Base-by-base conservation (phyloP, 2,113 vertebrate species). In the Dicaeum eximium region DNA sequence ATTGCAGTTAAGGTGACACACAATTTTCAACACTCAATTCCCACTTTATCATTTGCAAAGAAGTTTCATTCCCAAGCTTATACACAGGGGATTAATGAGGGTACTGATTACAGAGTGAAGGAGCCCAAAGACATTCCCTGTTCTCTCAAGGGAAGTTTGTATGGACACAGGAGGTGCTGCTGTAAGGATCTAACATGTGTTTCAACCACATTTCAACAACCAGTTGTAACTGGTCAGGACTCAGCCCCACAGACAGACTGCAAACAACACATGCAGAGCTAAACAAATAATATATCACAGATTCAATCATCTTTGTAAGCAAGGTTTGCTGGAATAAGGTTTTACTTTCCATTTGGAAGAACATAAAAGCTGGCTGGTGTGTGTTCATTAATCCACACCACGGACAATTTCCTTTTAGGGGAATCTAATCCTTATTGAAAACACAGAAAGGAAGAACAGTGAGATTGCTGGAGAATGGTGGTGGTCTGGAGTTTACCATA, bases 291-390 rank as follows among this genome's bases (percentile, higher is more conserved):
- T 19, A 5, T 15, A 69, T 1, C 15, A 38, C 11, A 35, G 1
- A 4, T 67, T 83, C 53, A 33, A 16, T 44, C 71, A 79, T 5
- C 40, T 69, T 30, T 45, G 7, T 7, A n/a, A 19, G 31, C 35
- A n/a, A 15, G 8, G 56, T 80, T 45, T 73, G 31, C 51, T 6
- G 1, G 30, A 84, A 11, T 27, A n/a, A 74, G 19, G 24, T 60
- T 91, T 79, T 69, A 13, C 40, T 75, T 86, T 15, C 53, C 9
- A 1, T 75, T 58, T 42, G 38, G 35, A 72, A 75, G 56, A 81
- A 31, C 1, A 2, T 10, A 17, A 24, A 19, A 67, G 20, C 21
- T 51, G 2, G 0, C 2, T 42, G 33, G 10, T 27, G 10, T 54
- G 21, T 2, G 15, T 5, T 33, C 60, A 40, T 20, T 61, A 65